Conservation (phyloP, 2,797 vertebrate genomes). For the Platyrinchus mystaceus region DNA sequence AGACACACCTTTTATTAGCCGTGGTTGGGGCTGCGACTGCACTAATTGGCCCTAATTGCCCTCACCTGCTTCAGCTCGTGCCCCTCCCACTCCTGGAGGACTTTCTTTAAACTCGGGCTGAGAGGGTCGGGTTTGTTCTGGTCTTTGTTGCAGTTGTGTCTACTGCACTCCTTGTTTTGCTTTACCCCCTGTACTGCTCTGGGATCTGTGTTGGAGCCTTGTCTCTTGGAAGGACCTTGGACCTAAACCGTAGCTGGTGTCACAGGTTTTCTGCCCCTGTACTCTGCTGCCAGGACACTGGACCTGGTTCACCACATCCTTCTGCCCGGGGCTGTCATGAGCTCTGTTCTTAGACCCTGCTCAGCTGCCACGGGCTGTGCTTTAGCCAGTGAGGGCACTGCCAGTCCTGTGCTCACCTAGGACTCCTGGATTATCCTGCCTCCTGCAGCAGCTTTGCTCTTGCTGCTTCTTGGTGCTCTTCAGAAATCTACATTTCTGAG, state of each 20-base stretch:
- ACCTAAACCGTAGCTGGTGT: neutral
- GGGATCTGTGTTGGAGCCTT: neutral
- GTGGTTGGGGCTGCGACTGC: neutral
- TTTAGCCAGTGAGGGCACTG: neutral
- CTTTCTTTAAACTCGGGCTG: fast-evolving
- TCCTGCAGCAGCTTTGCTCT: neutral
- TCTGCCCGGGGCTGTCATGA: neutral
- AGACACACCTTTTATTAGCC: neutral
- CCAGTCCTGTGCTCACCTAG: neutral
- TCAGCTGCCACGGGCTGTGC: neutral
- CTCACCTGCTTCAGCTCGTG: neutral
- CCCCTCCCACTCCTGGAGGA: neutral
- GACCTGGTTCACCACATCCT: neutral
- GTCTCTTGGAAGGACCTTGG: neutral
- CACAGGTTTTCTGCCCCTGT: neutral
- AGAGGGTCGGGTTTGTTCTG: neutral
- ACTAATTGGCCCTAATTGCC: neutral
- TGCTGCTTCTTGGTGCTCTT: neutral
- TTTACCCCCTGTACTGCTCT: neutral
- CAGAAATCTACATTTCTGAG: neutral
- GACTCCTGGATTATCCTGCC: neutral
- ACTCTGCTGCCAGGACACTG: fast-evolving
- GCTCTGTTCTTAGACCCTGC: neutral
- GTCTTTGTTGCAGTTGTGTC: fast-evolving
- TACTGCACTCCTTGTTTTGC: neutral